Conservation (phyloP, 2,888 invertebrate species). For the Microplitis deprimator region DNA sequence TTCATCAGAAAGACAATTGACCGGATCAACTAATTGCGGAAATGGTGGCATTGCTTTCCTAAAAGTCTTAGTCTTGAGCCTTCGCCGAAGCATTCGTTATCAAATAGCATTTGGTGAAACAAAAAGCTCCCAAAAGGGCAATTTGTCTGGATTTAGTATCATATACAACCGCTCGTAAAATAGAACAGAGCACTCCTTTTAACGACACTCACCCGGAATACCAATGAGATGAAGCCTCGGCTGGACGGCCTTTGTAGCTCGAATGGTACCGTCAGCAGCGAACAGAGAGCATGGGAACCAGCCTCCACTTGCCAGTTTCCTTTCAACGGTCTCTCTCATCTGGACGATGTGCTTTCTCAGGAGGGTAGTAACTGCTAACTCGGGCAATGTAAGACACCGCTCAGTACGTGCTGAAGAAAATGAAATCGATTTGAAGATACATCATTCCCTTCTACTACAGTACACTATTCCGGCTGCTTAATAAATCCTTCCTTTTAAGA, state of each 20-base stretch:
- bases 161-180: conserved; percentile 63
- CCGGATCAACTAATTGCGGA: too few relatives aligned
- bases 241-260: conserved; percentile 50
- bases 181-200: conserved; percentile 58
- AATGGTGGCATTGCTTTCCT: too few relatives aligned
- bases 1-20: too few relatives aligned
- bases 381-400: background rate
- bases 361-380: conserved; percentile 22
- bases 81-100: too few relatives aligned
- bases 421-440: conserved; percentile 17
- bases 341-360: background rate
- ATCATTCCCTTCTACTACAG: background rate
- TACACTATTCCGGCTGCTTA: background rate
- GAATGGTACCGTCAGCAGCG: conserved; percentile 49
- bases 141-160: conserved; percentile 60
- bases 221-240: conserved; percentile 56
- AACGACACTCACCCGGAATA: conserved; percentile 56
- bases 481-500: conserved; percentile 3
- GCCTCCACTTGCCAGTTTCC: conserved; percentile 41
- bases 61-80: too few relatives aligned
- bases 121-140: conserved; percentile 52
- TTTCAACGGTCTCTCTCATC: conserved; percentile 48
- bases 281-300: conserved; percentile 57
- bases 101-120: too few relatives aligned
- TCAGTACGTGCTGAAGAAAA: conserved; percentile 32